phyloP scores from a whole-genome alignment of 2,797 vertebrate genomes.

The Tapirus indicus region DNA sequence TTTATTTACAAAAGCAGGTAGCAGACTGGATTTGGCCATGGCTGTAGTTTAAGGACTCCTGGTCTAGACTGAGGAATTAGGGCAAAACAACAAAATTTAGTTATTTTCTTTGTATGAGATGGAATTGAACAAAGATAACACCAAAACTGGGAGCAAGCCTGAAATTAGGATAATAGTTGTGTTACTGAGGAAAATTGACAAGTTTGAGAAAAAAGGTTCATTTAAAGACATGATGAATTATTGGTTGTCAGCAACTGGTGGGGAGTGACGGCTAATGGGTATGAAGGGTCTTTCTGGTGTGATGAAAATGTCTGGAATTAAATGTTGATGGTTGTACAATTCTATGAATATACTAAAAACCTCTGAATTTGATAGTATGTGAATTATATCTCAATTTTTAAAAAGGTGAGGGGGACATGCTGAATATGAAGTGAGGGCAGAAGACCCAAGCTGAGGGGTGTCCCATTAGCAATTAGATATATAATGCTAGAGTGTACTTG shows the following conservation, averaged over 20 bases:
- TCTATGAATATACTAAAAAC: background rate
- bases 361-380: background rate
- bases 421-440: background rate
- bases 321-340: background rate
- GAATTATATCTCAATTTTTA: background rate
- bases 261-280: background rate
- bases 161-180: background rate
- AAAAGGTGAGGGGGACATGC: background rate
- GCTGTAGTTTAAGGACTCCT: background rate
- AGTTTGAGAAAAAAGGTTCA: background rate
- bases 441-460: background rate
- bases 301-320: constrained; percentile 37
- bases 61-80: background rate
- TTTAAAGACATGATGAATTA: background rate
- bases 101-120: background rate
- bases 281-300: background rate
- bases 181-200: background rate
- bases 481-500: background rate
- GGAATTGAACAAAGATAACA: constrained; percentile 3
- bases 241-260: background rate
- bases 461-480: background rate
- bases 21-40: background rate
- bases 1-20: background rate
- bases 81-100: background rate
- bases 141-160: background rate